phyloP scores from a whole-genome alignment of 2,113 vertebrate species.

The Chaenogobius annularis region DNA sequence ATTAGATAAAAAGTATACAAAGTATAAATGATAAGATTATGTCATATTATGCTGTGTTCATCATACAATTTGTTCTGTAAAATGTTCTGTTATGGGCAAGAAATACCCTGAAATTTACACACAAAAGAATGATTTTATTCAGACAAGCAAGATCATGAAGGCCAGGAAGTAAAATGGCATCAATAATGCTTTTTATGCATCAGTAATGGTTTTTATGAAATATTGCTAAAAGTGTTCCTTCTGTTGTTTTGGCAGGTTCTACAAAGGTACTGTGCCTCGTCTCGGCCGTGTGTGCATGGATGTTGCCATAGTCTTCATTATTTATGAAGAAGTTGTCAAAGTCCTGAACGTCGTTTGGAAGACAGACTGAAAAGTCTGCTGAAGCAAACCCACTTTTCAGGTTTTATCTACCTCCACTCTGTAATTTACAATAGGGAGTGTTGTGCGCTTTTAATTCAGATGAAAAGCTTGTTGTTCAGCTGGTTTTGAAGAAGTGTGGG shows the following conservation, averaged over 20 bases:
- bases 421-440: conserved; percentile 26
- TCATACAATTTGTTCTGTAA: not conserved
- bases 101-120: not conserved
- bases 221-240: not conserved
- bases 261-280: conserved; percentile 93
- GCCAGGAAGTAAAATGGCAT: too few relatives aligned
- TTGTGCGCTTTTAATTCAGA: conserved; percentile 21
- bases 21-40: not conserved
- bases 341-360: conserved; percentile 92
- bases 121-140: not conserved
- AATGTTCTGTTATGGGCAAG: not conserved
- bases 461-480: conserved; percentile 16
- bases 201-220: not conserved
- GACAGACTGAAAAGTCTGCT: conserved; percentile 80
- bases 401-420: conserved; percentile 60
- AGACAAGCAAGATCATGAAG: not conserved
- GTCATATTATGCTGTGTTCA: too few relatives aligned
- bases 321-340: conserved; percentile 97
- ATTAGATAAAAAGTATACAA: not conserved
- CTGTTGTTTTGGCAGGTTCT: conserved; percentile 81
- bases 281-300: conserved; percentile 93
- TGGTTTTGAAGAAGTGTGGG: conserved; percentile 10
- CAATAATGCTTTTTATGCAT: not conserved
- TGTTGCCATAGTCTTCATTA: conserved; percentile 94
- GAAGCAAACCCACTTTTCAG: conserved; percentile 27